These are phyloP conservation scores for Meles meles DNA, from an alignment of 2,113 vertebrate species.

Conservation along the genomic window DNA sequence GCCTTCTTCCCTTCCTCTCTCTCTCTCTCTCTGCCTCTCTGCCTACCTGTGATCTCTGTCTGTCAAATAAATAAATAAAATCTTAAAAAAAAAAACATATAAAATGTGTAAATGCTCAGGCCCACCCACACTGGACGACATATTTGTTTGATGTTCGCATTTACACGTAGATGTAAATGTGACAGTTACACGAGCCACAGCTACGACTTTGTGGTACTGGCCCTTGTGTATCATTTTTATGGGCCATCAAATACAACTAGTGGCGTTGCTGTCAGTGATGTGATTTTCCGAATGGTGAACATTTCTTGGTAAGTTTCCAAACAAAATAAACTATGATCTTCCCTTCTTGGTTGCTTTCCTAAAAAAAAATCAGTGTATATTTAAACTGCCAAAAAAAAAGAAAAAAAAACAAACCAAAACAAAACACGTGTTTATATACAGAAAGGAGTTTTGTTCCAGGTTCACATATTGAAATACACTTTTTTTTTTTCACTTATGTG, in stretches of 20 bases:
- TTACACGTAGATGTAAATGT: background rate
- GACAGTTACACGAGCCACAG: background rate
- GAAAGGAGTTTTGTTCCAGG: conserved; percentile 18
- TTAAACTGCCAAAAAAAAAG: background rate
- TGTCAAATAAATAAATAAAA: no score
- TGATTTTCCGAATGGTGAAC: conserved; percentile 40
- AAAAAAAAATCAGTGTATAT: conserved; percentile 19
- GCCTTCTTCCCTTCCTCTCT: no score
- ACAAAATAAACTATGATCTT: conserved; percentile 52
- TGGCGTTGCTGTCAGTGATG: conserved; percentile 26
- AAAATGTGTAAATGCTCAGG: background rate
- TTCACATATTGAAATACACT: background rate
- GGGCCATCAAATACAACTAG: conserved; percentile 19
- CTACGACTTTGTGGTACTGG: background rate
- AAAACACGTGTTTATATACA: background rate
- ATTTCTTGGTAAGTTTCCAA: conserved; percentile 51
- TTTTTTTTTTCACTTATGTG: background rate
- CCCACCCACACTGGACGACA: background rate
- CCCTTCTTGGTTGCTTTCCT: conserved; percentile 12
- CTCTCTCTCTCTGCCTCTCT: no score
- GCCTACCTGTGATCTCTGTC: no score
- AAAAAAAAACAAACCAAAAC: background rate
- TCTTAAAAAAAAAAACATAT: no score
- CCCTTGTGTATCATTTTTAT: conserved; percentile 31
- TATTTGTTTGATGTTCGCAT: background rate